Base-by-base conservation (phyloP, 2,888 invertebrate genomes). In the Dione juno region DNA sequence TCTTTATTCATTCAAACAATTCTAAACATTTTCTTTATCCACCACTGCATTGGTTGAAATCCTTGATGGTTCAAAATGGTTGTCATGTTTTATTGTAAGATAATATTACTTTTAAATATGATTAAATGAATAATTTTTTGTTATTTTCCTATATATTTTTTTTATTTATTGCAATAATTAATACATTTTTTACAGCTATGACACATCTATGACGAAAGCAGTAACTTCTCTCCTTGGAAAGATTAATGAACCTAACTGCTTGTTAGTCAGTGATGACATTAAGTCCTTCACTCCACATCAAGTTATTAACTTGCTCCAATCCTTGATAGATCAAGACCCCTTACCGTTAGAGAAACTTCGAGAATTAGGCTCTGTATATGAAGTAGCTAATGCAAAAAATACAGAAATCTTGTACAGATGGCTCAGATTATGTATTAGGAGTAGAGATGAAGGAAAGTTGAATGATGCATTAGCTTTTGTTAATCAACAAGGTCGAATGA, bases 401-500 rank as follows among this genome's bases (percentile, higher is more conserved):
- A 93, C 96, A 0, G 98, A 99, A 90, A 96, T 98, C 64, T 94
- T 93, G 19, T 95, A 91, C 87, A 95, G 96, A 64, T 97, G 98
- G 96, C 86, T 97, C 59, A 94, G 97, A 70, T 85, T 98, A 70
- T 95, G 97, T 75, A 90, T 98, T n/a, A 95, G 95, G 82, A 95
- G 96, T 13, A 94, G 94, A 68, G 96, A 97, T 94, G 88, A 94
- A 37, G 91, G 94, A 0, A 95, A 95, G 79, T 88, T 98, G 45
- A 88, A 94, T 1, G 93, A 94, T 16, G 96, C 96, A 1, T 90
- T 98, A 68, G 85, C 94, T 21, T 98, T 98, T 92, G 95, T 97
- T 10, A 97, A 96, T 77, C 94, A 95, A 19, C 96, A 97, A 82
- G 98, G 98, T 45, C 94, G 99, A 67, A 97, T 98, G 97, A 99